Percentiles rank a stretch among this genome's conserved stretches.
Conservation (phyloP, 1,140 invertebrate species). For the Centruroides vittatus region DNA sequence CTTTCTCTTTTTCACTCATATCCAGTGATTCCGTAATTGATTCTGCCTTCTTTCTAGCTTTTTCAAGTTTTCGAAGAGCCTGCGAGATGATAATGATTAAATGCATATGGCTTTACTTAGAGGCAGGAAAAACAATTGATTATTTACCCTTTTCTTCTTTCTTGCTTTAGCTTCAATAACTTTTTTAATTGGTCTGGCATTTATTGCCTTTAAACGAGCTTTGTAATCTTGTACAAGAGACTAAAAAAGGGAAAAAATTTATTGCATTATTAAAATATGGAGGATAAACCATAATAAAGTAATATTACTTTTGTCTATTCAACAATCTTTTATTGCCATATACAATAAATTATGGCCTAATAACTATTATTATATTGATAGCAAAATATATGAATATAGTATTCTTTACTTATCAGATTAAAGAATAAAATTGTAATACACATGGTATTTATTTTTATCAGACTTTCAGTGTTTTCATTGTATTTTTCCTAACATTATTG, state of each 20-base stretch:
- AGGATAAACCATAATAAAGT: too few species aligned
- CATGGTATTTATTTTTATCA: too few species aligned
- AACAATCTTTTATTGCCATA: too few species aligned
- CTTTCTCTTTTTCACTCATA: conserved; percentile 79
- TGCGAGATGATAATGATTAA: conserved; percentile 12
- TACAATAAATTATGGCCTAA: too few species aligned
- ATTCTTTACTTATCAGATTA: too few species aligned
- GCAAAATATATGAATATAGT: too few species aligned
- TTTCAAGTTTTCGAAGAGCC: conserved; percentile 62
- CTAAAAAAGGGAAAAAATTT: conserved; percentile 17
- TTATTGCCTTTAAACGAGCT: conserved; percentile 60
- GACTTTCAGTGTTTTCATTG: too few species aligned
- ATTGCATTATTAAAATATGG: too few species aligned
- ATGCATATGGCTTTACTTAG: not conserved
- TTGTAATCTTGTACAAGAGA: conserved; percentile 38
- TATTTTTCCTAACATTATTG: too few species aligned
- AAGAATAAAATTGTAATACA: too few species aligned
- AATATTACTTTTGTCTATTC: too few species aligned
- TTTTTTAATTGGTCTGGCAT: conserved; percentile 92
- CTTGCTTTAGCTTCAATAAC: conserved; percentile 94
- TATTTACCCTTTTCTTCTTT: conserved; percentile 70
- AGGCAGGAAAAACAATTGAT: not conserved
- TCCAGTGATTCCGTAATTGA: conserved; percentile 76
- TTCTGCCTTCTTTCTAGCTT: conserved; percentile 91
- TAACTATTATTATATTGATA: too few species aligned